Evolutionary conservation across 2,113 vertebrate genomes (phyloP).

Genomic region (Hepsetus odoe): DNA sequence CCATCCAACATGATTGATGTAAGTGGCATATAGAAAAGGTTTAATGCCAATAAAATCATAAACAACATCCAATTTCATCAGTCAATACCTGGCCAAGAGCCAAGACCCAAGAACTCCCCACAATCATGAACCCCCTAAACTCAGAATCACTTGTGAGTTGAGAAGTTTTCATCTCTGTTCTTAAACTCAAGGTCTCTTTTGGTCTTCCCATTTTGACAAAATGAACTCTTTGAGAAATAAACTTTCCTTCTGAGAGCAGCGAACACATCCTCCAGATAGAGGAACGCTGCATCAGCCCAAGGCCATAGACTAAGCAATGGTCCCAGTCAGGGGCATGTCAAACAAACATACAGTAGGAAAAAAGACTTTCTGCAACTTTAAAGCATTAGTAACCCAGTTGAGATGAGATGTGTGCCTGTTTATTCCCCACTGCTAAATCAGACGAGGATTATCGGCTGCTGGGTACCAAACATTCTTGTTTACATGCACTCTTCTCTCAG

Average conservation of each 20-base stretch:
- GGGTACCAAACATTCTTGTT: conserved; percentile 13
- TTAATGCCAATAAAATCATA: too few relatives aligned
- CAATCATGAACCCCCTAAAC: neutral
- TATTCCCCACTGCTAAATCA: conserved; percentile 10
- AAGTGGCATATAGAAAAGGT: too few relatives aligned
- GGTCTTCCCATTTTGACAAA: neutral
- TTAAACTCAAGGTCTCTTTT: neutral
- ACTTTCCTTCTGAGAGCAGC: neutral
- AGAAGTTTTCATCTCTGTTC: conserved; percentile 2
- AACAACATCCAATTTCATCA: too few relatives aligned
- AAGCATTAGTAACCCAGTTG: neutral
- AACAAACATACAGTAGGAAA: neutral
- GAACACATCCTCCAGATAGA: neutral
- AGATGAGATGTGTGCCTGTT: neutral
- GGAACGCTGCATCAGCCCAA: neutral
- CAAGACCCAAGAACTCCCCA: too few relatives aligned
- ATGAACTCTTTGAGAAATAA: conserved; percentile 1
- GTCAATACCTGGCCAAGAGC: too few relatives aligned
- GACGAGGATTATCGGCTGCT: conserved; percentile 23
- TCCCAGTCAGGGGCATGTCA: too few relatives aligned
- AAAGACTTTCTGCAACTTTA: neutral
- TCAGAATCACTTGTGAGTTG: neutral
- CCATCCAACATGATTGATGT: too few relatives aligned
- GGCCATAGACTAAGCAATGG: neutral
- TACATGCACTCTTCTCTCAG: conserved; percentile 45